These are phyloP conservation scores for Apteryx mantelli DNA, from an alignment of 2,113 vertebrate species.

Conservation along the genomic window DNA sequence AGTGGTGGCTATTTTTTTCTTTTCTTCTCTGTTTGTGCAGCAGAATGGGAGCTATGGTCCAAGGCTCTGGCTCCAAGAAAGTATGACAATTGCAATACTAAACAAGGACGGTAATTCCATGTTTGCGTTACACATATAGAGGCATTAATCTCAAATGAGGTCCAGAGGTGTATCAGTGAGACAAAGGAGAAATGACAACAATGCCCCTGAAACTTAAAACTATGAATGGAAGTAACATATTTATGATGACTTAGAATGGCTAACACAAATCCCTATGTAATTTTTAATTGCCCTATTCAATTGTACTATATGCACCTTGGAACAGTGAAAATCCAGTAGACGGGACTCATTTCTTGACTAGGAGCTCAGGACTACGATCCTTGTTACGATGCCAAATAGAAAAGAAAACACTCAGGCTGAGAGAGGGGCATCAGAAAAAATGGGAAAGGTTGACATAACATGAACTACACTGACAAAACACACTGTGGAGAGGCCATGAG, in stretches of 20 bases:
- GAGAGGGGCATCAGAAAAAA: background rate
- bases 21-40: too few species aligned
- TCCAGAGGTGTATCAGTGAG: too few species aligned
- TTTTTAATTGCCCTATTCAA: background rate
- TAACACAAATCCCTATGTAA: background rate
- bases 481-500: background rate
- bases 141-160: too few species aligned
- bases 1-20: too few species aligned
- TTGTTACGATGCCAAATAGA: background rate
- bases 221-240: background rate
- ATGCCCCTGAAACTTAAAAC: background rate
- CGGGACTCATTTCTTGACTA: background rate
- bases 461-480: background rate
- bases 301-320: background rate
- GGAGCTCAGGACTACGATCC: background rate
- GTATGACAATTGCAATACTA: too few species aligned
- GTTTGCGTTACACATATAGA: too few species aligned
- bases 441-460: rapidly evolving
- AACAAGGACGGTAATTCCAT: too few species aligned
- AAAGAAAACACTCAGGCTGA: background rate
- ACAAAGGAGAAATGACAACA: background rate
- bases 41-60: too few species aligned
- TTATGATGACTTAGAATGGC: background rate
- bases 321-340: background rate
- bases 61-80: too few species aligned